These are phyloP conservation scores for Netelia virgata DNA, from an alignment of 2,888 invertebrate species.

Conservation along the genomic window DNA sequence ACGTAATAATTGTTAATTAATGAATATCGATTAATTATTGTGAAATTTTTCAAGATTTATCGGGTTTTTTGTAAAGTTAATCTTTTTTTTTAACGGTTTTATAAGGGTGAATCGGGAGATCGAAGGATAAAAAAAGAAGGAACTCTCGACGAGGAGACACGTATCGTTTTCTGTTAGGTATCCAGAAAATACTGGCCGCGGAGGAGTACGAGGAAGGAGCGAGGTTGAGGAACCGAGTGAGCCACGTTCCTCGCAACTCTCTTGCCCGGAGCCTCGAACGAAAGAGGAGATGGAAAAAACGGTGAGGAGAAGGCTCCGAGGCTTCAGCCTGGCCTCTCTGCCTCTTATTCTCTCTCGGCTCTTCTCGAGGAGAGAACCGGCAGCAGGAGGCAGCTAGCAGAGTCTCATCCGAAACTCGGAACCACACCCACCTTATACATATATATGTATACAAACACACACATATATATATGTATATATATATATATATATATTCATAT, in stretches of 20 bases:
- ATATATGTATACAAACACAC: conserved; percentile 11
- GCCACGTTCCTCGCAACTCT: conserved; percentile 27
- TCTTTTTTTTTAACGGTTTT: neutral
- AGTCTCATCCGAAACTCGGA: conserved; percentile 64
- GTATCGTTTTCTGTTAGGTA: conserved; percentile 40
- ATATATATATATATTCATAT: neutral
- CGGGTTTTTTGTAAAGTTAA: neutral
- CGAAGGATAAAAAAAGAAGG: conserved; percentile 3
- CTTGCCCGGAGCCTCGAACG: conserved; percentile 43
- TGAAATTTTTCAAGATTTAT: neutral
- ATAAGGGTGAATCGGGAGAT: neutral
- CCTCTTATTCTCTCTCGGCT: conserved; percentile 41
- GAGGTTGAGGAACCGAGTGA: conserved; percentile 27
- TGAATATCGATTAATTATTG: neutral
- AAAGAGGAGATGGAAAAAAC: conserved; percentile 29
- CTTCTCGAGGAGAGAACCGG: conserved; percentile 40
- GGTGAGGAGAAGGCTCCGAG: conserved; percentile 28
- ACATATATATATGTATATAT: neutral
- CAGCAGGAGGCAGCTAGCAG: conserved; percentile 36
- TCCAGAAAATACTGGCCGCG: conserved; percentile 55
- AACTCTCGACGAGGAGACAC: conserved; percentile 50
- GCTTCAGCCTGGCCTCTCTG: conserved; percentile 2
- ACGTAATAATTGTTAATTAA: neutral
- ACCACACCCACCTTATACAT: conserved; percentile 56
- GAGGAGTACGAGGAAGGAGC: conserved; percentile 28